Evolutionary conservation across 2,888 invertebrate genomes (phyloP).

Genomic region (Lasiommata megera): DNA sequence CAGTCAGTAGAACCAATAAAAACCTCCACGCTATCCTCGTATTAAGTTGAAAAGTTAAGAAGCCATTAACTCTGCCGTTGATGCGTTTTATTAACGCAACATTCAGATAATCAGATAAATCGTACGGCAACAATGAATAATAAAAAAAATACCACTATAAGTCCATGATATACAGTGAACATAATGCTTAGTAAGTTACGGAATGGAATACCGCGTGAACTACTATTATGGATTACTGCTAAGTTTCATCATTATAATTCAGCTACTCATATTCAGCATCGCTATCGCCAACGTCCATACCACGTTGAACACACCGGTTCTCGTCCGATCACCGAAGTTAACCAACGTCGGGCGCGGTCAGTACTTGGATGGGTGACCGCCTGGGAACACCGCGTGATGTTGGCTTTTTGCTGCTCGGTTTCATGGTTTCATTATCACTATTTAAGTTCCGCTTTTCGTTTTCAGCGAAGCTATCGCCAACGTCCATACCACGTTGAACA

Average conservation of each 20-base stretch:
- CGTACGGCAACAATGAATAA: neutral
- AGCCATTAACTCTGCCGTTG: constrained; percentile 33
- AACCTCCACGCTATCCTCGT: constrained; percentile 62
- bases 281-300: constrained; percentile 56
- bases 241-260: no score
- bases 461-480: constrained; percentile 32
- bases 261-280: no score
- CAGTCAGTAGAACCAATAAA: constrained; percentile 48
- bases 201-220: no score
- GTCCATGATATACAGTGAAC: no score
- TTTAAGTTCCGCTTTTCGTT: no score
- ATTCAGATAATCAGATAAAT: neutral
- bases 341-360: constrained; percentile 74
- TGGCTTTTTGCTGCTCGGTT: constrained; percentile 16
- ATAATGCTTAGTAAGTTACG: no score
- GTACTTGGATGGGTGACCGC: constrained; percentile 74
- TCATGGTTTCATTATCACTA: no score
- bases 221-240: no score
- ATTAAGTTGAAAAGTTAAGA: constrained; percentile 50
- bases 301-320: constrained; percentile 72
- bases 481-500: constrained; percentile 71
- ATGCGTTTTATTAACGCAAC: constrained; percentile 10
- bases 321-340: constrained; percentile 77
- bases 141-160: no score
- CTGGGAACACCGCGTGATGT: constrained; percentile 34